Percentiles rank a stretch among this genome's conserved stretches.
Conservation (phyloP, 30 jellyfish, hydroid and myxozoan species). For the Sanderia malayensis region DNA sequence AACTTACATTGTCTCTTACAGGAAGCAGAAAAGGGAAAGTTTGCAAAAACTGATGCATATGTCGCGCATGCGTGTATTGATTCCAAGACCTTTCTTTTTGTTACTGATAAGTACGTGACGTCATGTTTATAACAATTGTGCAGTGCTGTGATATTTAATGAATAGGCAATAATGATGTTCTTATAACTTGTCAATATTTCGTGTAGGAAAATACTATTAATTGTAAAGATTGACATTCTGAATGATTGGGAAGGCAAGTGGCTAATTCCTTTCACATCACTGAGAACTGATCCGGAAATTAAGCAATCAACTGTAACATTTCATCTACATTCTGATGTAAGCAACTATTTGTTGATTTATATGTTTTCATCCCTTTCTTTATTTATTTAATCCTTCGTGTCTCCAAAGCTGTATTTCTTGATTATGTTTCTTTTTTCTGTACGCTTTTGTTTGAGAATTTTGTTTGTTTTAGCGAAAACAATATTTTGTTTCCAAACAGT, state of each 20-base stretch:
- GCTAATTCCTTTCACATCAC: slow-evolving; percentile 71
- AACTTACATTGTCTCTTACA: slow-evolving; percentile 6
- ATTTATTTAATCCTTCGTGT: background rate
- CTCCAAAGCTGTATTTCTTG: background rate
- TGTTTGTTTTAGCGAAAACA: no score
- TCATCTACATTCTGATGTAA: slow-evolving; percentile 56
- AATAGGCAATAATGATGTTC: no score
- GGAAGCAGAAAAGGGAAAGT: slow-evolving; percentile 91
- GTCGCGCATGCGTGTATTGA: slow-evolving; percentile 79
- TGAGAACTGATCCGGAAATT: slow-evolving; percentile 69
- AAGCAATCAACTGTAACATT: slow-evolving; percentile 48
- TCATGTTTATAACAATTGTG: no score
- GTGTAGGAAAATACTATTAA: slow-evolving; percentile 62
- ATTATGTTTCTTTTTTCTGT: background rate
- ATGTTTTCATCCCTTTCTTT: background rate
- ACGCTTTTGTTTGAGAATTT: no score
- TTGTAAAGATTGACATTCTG: slow-evolving; percentile 68
- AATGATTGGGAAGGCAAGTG: slow-evolving; percentile 85
- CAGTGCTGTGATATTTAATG: no score
- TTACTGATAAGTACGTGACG: slow-evolving; percentile 81
- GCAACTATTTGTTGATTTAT: slow-evolving; percentile 12
- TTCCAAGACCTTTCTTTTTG: slow-evolving; percentile 46
- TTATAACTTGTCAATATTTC: no score
- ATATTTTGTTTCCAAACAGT: no score
- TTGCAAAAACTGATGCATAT: slow-evolving; percentile 71